Evolutionary conservation across 2,113 vertebrate species (phyloP), one percentile per base, ranked within the genome.

Genomic region (Gnathonemus longibarbis): DNA sequence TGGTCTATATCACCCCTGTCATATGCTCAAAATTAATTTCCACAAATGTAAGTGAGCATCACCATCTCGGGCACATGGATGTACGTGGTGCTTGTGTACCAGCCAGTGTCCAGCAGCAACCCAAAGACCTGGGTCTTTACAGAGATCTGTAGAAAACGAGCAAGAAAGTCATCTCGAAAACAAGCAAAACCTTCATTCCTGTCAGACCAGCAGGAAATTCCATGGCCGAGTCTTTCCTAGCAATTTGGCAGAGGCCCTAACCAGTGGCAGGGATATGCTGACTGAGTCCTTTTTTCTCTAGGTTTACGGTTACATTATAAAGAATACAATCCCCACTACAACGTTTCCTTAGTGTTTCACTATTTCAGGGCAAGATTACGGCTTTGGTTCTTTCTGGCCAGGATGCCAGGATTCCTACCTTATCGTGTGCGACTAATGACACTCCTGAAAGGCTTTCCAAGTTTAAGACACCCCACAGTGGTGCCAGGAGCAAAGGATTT

Each of bases 161-260:
- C 31, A 13, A 70, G 53, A 48, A 31, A 84, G 89, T 84, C 80
- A 52, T 62, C 84, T 58, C 58, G 70, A 90, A 80, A 90, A 90
- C 87, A 88, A 83, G 87, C 62, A 5, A 84, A 66, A 88, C 66
- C 70, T 90, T 90, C 90, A 90, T 90, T 90, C 90, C 74, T 80
- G 87, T 83, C 86, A 84, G 90, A 87, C 90, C 90, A 90, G 87
- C 90, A 90, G 90, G 90, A 90, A 90, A 90, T 90, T 84, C 87
- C 90, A 83, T 4, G 74, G 87, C 87, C 31, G 27, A 90, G 87
- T 35, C 42, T 90, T 90, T 88, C 84, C 89, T 87, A 90, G 85
- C 48, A 35, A 62, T 52, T 77, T 90, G 89, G 89, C 87, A 88
- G 74, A 8, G 56, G 48, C 50, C 39, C n/a, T 88, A 90, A 58